Evolutionary conservation across 2,888 invertebrate genomes (phyloP).

Genomic region (Melanargia galathea): DNA sequence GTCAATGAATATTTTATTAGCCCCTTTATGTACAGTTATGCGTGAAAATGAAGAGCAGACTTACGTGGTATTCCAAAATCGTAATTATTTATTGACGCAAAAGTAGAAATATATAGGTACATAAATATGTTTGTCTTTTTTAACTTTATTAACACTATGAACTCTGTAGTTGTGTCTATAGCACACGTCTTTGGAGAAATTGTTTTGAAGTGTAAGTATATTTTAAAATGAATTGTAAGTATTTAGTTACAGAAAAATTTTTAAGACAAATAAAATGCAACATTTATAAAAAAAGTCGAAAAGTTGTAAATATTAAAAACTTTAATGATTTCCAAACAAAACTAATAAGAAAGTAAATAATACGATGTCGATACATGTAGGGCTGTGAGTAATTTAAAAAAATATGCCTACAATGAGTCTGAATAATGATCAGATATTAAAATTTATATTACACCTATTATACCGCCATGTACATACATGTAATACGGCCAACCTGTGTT

Average conservation of each 20-base stretch:
- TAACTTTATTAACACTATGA: neutral
- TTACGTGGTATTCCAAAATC: neutral
- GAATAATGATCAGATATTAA: constrained; percentile 29
- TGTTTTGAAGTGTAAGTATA: too few species aligned
- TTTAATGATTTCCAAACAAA: neutral
- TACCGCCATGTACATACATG: constrained; percentile 5
- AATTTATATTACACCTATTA: constrained; percentile 30
- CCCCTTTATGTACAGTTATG: constrained; percentile 64
- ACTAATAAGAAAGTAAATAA: constrained; percentile 8
- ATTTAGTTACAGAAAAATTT: too few species aligned
- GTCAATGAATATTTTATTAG: constrained; percentile 72
- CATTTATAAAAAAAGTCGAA: too few species aligned
- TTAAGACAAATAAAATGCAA: too few species aligned
- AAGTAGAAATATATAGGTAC: too few species aligned
- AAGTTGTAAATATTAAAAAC: too few species aligned
- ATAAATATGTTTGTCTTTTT: neutral
- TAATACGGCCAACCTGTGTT: constrained; percentile 25
- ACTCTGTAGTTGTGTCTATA: neutral
- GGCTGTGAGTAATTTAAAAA: constrained; percentile 8
- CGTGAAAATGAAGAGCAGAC: constrained; percentile 1
- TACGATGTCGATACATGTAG: neutral
- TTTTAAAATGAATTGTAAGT: too few species aligned
- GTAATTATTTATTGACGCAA: too few species aligned
- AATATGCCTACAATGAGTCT: constrained; percentile 15
- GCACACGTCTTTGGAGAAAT: too few species aligned